Base-by-base conservation (phyloP, 1,140 invertebrate genomes). In the Drosophila orena region DNA sequence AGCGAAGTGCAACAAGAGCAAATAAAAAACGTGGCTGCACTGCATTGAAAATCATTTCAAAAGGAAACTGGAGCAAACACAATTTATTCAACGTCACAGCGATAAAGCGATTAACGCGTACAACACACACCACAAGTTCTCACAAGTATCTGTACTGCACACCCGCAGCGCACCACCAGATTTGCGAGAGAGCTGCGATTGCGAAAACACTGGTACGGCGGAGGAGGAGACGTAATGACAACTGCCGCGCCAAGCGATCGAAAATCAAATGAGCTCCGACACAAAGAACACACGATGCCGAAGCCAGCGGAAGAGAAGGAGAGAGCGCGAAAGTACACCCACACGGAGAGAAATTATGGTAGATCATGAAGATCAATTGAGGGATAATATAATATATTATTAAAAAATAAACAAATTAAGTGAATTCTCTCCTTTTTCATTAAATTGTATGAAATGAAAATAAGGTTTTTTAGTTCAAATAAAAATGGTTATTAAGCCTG, bases 61-160 rank as follows among this genome's bases (percentile, higher is more conserved):
- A 68, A 30, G 22, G 35, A 49, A 86, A 74, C 69, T 85, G 54
- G 83, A 88, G 64, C 83, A 86, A 86, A 86, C 52, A 85, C 62
- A 86, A 81, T 77, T 74, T 77, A 69, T 40, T 56, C 61, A 81
- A 72, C 74, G 57, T 81, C 78, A 88, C 59, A 66, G 64, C 69
- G 60, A 86, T 77, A 66, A 60, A 74, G 64, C 54, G 52, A 88
- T 85, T 88, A 86, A 62, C 54, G 66, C 70, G 50, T 24, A 79
- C 40, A 61, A 53, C 65, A 43, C 56, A 38, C 43, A 27, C 43
- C 52, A 43, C 53, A n/a, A 64, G 35, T 40, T 61, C 44, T 43
- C 53, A 49, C 27, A 49, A 6, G 30, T 54, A 35, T 27, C 20
- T 44, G 15, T 15, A 44, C n/a, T 42, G 40, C 15, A 42, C 40